Conservation (phyloP, 2,113 vertebrate species). For the Chelonoidis abingdonii region DNA sequence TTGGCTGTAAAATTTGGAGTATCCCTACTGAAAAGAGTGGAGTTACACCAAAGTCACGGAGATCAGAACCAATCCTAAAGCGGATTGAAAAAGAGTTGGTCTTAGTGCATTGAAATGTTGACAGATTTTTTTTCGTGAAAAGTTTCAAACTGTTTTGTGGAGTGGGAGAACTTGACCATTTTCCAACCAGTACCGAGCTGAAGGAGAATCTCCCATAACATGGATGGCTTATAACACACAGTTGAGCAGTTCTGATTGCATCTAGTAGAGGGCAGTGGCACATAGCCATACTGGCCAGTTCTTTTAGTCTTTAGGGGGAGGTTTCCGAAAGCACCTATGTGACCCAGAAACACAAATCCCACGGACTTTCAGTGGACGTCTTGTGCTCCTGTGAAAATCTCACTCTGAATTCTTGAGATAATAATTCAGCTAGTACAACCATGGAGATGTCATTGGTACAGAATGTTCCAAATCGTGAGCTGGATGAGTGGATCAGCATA, state of each 20-base stretch:
- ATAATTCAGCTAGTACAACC: rapidly evolving
- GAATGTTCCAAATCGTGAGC: rapidly evolving
- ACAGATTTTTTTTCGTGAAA: background rate
- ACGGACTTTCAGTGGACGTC: background rate
- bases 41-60: background rate
- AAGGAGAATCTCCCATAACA: background rate
- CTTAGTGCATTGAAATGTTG: background rate
- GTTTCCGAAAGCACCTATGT: rapidly evolving
- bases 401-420: background rate
- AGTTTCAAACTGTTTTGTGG: background rate
- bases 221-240: background rate
- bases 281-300: background rate
- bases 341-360: rapidly evolving
- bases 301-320: background rate
- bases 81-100: background rate
- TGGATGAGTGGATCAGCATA: background rate
- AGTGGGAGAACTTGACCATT: background rate
- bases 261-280: background rate
- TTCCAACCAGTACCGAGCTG: background rate
- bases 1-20: background rate
- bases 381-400: background rate
- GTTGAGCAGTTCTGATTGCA: background rate
- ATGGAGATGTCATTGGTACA: rapidly evolving
- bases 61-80: background rate
- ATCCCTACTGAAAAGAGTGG: background rate